Evolutionary conservation across 2,113 vertebrate genomes (phyloP), one percentile per base, ranked within the genome.

Genomic region (Etheostoma cragini): DNA sequence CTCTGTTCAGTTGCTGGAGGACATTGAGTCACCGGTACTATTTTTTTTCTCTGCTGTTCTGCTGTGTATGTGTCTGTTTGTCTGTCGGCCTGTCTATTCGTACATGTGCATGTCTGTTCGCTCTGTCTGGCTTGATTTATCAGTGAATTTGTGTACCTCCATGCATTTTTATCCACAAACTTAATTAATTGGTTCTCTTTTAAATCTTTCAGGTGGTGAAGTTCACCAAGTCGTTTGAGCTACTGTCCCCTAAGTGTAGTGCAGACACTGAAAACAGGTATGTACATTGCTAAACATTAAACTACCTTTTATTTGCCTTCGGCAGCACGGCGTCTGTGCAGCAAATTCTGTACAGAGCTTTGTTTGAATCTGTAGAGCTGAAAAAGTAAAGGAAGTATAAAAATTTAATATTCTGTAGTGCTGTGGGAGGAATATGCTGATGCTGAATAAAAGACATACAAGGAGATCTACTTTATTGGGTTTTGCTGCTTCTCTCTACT

Each of bases 191-290:
- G 80, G 38, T 78, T 69, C 2, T 15, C 13, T 80, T 75, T 82
- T 56, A 61, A 61, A 83, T 63, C 80, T 76, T 87, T 71, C 95
- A 99, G 98, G 98, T 99, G 90, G 98, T 99, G 94, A 99, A 99
- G 93, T 99, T 99, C 91, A 99, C 98, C 38, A 99, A 98, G 90
- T 99, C 98, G 7, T 99, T 99, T 87, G 98, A 99, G 87, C 84
- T 99, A n/a, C 93, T 99, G 92, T 99, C 98, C 82, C 98, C 98
- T 52, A 99, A 99, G 90, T 99, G 97, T 92, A 99, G 96, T n/a
- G 97, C 97, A 21, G 98, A 99, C 88, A 89, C 96, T 42, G 98
- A 99, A 65, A 97, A 89, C 96, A 98, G 98, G 98, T 99, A 94
- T 53, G 86, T 80, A 61, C 53, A 52, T 54, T 7, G 47, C 54